A percentile compares a stretch with the other conserved stretches of the same genome.
Conservation (phyloP, 2,888 invertebrate genomes). For the Conistra vaccinii region DNA sequence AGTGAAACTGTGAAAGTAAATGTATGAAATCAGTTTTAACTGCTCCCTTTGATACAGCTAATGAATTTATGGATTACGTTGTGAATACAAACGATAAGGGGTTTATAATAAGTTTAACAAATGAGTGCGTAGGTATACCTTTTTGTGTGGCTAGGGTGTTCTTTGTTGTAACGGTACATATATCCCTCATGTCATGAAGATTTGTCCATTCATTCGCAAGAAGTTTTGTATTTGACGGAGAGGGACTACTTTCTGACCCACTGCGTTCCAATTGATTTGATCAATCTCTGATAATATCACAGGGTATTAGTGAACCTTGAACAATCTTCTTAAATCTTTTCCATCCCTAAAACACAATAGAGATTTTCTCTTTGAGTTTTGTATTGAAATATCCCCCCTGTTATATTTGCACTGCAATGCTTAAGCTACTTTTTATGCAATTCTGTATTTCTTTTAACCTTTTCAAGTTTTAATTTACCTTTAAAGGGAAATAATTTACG, state of each 20-base stretch:
- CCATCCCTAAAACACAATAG: background rate
- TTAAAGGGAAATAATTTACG: conserved; percentile 16
- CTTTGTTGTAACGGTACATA: conserved; percentile 21
- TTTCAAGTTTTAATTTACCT: conserved; percentile 12
- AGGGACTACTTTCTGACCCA: conserved; percentile 10
- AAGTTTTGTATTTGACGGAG: conserved; percentile 19
- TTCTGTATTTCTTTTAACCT: background rate
- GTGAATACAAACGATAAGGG: conserved; percentile 42
- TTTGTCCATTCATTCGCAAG: conserved; percentile 9
- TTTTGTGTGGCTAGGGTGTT: conserved; percentile 35
- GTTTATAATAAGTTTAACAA: conserved; percentile 13
- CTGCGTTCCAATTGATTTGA: conserved; percentile 22
- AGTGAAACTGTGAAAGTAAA: conserved; percentile 68
- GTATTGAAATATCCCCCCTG: background rate
- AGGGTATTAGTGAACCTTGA: conserved; percentile 12
- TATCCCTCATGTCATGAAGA: conserved; percentile 5
- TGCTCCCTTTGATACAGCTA: conserved; percentile 45
- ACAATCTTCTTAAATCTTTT: conserved; percentile 20
- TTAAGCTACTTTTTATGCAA: background rate
- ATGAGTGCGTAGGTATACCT: conserved; percentile 10
- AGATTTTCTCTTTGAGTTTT: conserved; percentile 6
- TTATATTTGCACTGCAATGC: conserved; percentile 19
- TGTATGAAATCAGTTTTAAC: conserved; percentile 63
- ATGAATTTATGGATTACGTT: conserved; percentile 51
- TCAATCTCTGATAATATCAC: conserved; percentile 17